phyloP scores from a whole-genome alignment of 2,113 vertebrate genomes.

The Dasypus novemcinctus region DNA sequence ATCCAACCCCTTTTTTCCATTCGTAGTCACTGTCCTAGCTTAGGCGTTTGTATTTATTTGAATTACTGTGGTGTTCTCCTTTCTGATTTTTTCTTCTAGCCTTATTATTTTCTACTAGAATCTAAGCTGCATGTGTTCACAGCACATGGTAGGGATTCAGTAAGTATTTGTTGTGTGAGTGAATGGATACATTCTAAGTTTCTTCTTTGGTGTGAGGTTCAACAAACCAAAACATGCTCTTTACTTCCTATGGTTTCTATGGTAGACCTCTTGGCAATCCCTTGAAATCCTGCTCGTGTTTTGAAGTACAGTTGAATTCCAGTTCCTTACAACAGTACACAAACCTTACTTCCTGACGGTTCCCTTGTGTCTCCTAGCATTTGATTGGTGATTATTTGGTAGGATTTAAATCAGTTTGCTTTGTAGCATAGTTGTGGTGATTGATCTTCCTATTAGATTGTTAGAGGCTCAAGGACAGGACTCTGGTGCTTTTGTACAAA shows the following conservation, averaged over 20 bases:
- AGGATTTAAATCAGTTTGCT: not conserved
- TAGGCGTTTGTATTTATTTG: not conserved
- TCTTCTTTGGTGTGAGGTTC: not conserved
- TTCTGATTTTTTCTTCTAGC: not conserved
- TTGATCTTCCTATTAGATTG: not conserved
- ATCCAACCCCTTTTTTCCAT: not conserved
- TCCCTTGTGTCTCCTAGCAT: not conserved
- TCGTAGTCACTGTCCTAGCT: not conserved
- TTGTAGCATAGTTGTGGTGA: not conserved
- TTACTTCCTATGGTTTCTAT: not conserved
- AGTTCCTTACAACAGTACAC: not conserved
- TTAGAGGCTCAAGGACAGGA: not conserved
- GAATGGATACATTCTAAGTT: not conserved
- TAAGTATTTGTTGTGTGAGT: not conserved
- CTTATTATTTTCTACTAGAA: not conserved
- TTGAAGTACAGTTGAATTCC: not conserved
- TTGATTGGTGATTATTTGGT: constrained; percentile 3
- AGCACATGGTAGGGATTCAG: not conserved
- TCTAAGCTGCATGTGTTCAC: accelerated
- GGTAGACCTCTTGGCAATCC: not conserved
- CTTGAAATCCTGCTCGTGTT: not conserved
- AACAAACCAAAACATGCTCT: not conserved
- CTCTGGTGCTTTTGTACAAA: not conserved
- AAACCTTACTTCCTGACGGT: not conserved
- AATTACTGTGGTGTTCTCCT: not conserved